Percentiles rank a stretch among this genome's conserved stretches.
These are phyloP conservation scores for Meloe dianella DNA, from an alignment of 2,888 invertebrate genomes.

Conservation along the genomic window DNA sequence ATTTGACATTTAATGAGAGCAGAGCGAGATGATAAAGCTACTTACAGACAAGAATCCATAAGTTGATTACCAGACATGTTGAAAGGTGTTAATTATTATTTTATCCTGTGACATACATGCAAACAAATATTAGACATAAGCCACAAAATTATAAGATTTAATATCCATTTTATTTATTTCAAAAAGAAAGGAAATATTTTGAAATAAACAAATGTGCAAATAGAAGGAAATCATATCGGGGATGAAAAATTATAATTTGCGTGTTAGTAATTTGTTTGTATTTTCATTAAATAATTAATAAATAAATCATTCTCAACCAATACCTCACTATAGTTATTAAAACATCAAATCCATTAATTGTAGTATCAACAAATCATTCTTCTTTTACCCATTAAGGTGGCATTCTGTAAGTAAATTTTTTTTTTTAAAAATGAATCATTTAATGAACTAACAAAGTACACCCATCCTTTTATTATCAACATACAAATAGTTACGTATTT, in stretches of 20 bases:
- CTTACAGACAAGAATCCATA: constrained; percentile 71
- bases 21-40: constrained; percentile 46
- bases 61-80: constrained; percentile 70
- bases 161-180: constrained; percentile 34
- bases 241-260: not conserved
- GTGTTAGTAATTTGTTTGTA: not conserved
- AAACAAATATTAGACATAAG: constrained; percentile 48
- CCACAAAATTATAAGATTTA: constrained; percentile 41
- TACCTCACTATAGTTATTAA: constrained; percentile 35
- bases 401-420: constrained; percentile 44
- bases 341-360: constrained; percentile 34
- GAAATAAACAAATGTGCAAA: constrained; percentile 30
- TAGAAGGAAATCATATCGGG: not conserved
- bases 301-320: not conserved
- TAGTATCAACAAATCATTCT: constrained; percentile 30
- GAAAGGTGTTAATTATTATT: constrained; percentile 50
- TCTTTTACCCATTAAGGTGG: constrained; percentile 48
- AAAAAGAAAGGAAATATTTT: constrained; percentile 19
- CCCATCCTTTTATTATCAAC: not conserved
- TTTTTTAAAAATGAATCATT: not conserved
- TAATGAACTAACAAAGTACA: constrained; percentile 3
- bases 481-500: not conserved
- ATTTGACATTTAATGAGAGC: not conserved
- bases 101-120: constrained; percentile 53
- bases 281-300: not conserved